Base-by-base conservation (phyloP, 2,888 invertebrate species). In the Rapana venosa region DNA sequence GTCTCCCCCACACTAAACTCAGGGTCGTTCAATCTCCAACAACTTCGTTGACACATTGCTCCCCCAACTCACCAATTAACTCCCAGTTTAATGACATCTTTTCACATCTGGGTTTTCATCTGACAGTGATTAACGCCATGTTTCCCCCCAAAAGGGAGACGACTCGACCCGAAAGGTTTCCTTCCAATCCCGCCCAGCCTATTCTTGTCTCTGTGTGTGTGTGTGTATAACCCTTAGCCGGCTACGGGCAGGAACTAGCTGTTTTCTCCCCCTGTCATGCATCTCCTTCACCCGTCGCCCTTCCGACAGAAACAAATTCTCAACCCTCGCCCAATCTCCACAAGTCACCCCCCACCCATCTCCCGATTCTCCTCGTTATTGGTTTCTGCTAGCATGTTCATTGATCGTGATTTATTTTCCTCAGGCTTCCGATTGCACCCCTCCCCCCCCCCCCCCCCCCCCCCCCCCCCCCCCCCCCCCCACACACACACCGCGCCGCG, bases 351-450 rank as follows among this genome's bases (percentile, higher is more conserved):
- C 86, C 58, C 35, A 66, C 30, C 66, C 61, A 30, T 86, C 86
- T 58, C 58, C 86, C 58, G 66, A 66, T 58, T 86, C 61, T 58
- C 66, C 86, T 58, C 83, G 26, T 86, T 61, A 86, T 86, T 86
- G 86, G 56, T 86, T 86, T 86, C 61, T 86, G 86, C 66, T 35
- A 26, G 61, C 66, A 66, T 86, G 86, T 86, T 86, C 66, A 61
- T 66, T 86, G 66, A 86, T 66, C 61, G 86, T 86, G 86, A 86
- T 86, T 86, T 86, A 86, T 86, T 61, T 86, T 61, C 66, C 86
- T 30, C 32, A 32, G 35, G 56, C 61, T 86, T 86, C 66, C 85
- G 32, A 58, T 61, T 85, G n/a, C 61, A 61, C 61, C 61, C 47
- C 32, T 32, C 2, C 61, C 58, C 61, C 85, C 58, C 58, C 8